Conservation (phyloP, 2,888 invertebrate genomes). For the Tortrix viridana region DNA sequence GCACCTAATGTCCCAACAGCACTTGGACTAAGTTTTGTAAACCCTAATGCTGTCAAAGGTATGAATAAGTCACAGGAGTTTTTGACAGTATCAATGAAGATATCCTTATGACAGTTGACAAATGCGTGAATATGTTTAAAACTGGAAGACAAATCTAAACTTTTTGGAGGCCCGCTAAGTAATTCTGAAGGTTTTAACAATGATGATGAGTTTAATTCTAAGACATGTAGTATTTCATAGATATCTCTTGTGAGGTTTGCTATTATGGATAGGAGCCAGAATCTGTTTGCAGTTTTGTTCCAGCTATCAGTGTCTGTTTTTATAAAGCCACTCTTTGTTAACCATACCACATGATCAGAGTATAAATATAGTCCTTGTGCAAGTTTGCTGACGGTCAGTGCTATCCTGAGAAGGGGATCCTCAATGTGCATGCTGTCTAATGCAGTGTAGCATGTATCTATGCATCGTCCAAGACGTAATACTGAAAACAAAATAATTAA, state of each 20-base stretch:
- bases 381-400: constrained; percentile 91
- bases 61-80: constrained; percentile 95
- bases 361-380: constrained; percentile 91
- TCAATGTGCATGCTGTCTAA: constrained; percentile 89
- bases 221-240: constrained; percentile 90
- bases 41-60: constrained; percentile 92
- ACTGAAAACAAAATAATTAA: constrained; percentile 83
- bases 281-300: constrained; percentile 89
- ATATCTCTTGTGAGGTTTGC: constrained; percentile 92
- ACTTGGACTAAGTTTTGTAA: constrained; percentile 90
- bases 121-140: constrained; percentile 62
- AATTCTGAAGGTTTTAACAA: constrained; percentile 73
- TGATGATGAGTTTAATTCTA: constrained; percentile 77
- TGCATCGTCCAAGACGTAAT: constrained; percentile 92
- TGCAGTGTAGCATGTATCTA: constrained; percentile 91
- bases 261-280: constrained; percentile 93
- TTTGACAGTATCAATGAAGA: constrained; percentile 92
- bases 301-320: constrained; percentile 90
- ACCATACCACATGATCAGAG: constrained; percentile 94
- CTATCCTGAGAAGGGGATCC: constrained; percentile 87
- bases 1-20: constrained; percentile 91
- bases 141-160: constrained; percentile 54
- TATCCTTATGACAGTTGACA: constrained; percentile 81
- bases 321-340: constrained; percentile 89
- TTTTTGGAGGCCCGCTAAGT: constrained; percentile 57